Base-by-base conservation (phyloP, 92 coral and sea anemone species). In the Desmophyllum pertusum region DNA sequence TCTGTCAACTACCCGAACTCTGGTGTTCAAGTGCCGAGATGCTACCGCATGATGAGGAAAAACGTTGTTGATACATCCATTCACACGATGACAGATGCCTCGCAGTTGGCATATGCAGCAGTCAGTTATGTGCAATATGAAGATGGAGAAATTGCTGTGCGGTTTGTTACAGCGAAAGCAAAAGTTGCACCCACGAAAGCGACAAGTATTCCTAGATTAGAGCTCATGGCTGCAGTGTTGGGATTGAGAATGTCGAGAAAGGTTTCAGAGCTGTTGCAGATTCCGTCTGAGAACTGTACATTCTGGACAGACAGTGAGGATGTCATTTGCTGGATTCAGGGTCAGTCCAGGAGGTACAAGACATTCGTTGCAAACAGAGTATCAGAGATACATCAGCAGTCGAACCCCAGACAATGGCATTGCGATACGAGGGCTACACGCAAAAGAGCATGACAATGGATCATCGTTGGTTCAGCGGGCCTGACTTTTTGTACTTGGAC, bases 221-320 rank as follows among this genome's bases (percentile, higher is more conserved):
- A 62, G 80, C 88, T 70, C 51, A 90, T 81, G 86, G 90, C 85
- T 0, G 90, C 94, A n/a, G 78, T 88, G 59, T n/a, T 88, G 13
- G 90, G 92, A 19, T 37, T 81, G 15, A 72, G 94, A 57, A 70
- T 91, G 68, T 73, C 89, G n/a, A 81, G 72, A 38, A 88, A 85
- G 42, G 90, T 89, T 17, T 17, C 68, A 62, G 73, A 77, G 41
- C 68, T 88, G 39, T 41, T 92, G 45, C 57, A 70, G 33, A 25
- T 80, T 25, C 86, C 83, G 3, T 21, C 81, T 3, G 76, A 73
- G 39, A 57, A 62, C 38, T 77, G 51, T 27, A 37, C 75, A 15
- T 82, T 77, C 30, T 92, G 90, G 92, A 92, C 92, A 6, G 92
- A 92, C 68, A 88, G 91, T 53, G 50, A 77, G 75, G 85, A 86